Base-by-base conservation (phyloP, 2,888 invertebrate genomes). In the Pollenia griseotomentosa region DNA sequence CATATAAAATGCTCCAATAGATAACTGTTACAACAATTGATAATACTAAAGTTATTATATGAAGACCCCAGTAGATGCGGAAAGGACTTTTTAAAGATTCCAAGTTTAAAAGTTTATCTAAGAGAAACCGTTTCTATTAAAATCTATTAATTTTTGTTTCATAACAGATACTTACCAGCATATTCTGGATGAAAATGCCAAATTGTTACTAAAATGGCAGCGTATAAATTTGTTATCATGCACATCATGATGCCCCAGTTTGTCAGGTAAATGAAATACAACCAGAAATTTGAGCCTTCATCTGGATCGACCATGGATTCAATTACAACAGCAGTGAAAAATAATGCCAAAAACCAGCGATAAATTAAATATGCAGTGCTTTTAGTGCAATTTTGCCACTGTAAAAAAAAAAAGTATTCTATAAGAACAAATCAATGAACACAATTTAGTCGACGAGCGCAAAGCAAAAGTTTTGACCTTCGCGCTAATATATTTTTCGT, bases 1-100 rank as follows among this genome's bases (percentile, higher is more conserved):
- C 89, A 66, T 93, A 92, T 0, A 93, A 89, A 44, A 93, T 84
- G 40, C 94, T 93, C 97, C 97, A 97, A 92, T 97, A 97, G 68
- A 96, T 94, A 16, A 96, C 94, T 0, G 96, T 96, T 88, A 97
- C 96, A 75, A 96, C 96, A 88, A 97, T 94, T 1, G 97, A 96
- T 46, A 92, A 61, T 42, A 96, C 94, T 88, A 96, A 95, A 0
- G 96, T 95, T 42, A 96, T 95, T 57, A 95, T 95, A 91, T 96
- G 96, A 66, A 95, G 91, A 46, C 95, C 94, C 97, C 97, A 97
- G 91, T 97, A 97, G 12, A 94, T 90, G 66, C 94, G 94, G 88
- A 94, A 94, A 0, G 93, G 90, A 65, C 90, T 92, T 8, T 92
- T 91, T 85, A 92, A 91, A 10, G 92, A 90, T 46, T 91, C 88